A percentile compares a stretch with the other conserved stretches of the same genome.
Evolutionary conservation across 2,797 vertebrate genomes (phyloP).

Genomic region (Acipenser oxyrinchus): DNA sequence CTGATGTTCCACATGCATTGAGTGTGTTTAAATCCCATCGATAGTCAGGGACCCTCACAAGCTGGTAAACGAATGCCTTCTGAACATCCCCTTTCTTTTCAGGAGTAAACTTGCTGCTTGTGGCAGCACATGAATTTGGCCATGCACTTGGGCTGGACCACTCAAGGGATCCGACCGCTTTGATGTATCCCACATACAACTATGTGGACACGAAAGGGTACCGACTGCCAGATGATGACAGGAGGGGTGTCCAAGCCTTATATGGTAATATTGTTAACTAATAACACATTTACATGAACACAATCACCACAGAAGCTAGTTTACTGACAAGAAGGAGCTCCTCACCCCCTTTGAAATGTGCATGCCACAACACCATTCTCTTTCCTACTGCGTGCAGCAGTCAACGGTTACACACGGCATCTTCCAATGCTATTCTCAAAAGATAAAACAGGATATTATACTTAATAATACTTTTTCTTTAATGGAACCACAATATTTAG

Average conservation of each 20-base stretch:
- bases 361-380: too few relatives aligned
- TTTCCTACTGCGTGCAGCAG: too few relatives aligned
- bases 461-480: too few relatives aligned
- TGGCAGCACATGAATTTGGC: slow-evolving; percentile 51
- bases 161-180: slow-evolving; percentile 20
- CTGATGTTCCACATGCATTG: neutral
- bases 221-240: slow-evolving; percentile 44
- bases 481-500: too few relatives aligned
- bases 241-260: slow-evolving; percentile 54
- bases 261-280: slow-evolving; percentile 39
- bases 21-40: too few relatives aligned
- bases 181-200: slow-evolving; percentile 53
- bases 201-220: slow-evolving; percentile 45
- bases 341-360: too few relatives aligned
- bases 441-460: too few relatives aligned
- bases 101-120: slow-evolving; percentile 56
- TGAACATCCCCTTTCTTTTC: slow-evolving; percentile 9
- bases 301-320: neutral
- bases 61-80: neutral
- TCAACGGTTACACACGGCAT: too few relatives aligned
- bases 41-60: neutral
- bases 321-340: too few relatives aligned
- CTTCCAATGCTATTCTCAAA: too few relatives aligned
- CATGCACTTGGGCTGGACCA: slow-evolving; percentile 20
- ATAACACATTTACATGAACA: neutral